Evolutionary conservation across 2,888 invertebrate species (phyloP), one percentile per base, ranked within the genome.

Genomic region (Aradus depressus): DNA sequence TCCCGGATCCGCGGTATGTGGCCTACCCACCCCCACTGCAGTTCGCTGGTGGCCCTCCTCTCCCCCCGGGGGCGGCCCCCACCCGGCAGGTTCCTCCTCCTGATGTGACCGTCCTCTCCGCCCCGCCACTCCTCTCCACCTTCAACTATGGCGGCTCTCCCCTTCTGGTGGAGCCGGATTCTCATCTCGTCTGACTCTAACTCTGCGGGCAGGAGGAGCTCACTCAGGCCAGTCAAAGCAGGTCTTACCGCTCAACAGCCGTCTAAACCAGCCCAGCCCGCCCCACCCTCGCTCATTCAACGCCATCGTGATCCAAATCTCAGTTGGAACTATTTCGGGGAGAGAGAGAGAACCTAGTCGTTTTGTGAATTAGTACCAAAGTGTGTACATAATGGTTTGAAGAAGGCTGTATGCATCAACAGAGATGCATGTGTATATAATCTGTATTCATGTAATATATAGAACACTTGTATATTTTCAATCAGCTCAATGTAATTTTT

Each of bases 1-100:
- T 60, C 51, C 53, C 58, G 3, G 62, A 62, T 48, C 60, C 62
- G 3, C 72, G 84, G 62, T 87, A 86, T 66, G 72, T 86, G 50
- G 84, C 85, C 1, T 86, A 85, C 68, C 85, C 86, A 26, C 84
- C 85, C 64, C 72, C 81, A 22, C 71, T 79, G 64, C 80, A 80
- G 64, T 79, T 78, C 31, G 79, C 78, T 35, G 70, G 69, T 58
- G 75, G 76, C 0, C 59, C 60, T 8, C 69, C 37, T 47, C 59
- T 59, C 26, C 55, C 58, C 6, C 52, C 48, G 19, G 23, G 38
- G 5, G 54, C 51, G 22, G 53, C 59, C 18, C 68, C 32, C 50
- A 57, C 59, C 16, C 53, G 61, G 49, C 51, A 55, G 28, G 37
- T 75, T 71, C 66, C 60, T 35, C 60, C 61, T 22, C 62, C 63